Percentiles rank a stretch among this genome's conserved stretches.
Conservation (phyloP, 2,888 invertebrate genomes). For the Aethes cnicana region DNA sequence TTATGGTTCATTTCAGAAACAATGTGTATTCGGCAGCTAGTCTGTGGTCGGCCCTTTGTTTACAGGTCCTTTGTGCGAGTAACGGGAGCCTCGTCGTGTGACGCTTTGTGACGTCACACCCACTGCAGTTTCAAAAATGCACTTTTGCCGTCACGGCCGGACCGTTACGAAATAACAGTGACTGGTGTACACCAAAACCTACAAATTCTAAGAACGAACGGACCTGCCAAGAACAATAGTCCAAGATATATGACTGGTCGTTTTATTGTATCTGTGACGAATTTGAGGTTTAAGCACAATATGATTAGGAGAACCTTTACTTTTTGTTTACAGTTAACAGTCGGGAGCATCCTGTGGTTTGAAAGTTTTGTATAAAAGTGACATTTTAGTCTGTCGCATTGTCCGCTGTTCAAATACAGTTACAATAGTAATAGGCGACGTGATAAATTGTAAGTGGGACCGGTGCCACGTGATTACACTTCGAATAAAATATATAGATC, state of each 20-base stretch:
- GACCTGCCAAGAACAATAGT: slow-evolving; percentile 63
- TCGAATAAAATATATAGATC: slow-evolving; percentile 33
- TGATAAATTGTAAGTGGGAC: slow-evolving; percentile 11
- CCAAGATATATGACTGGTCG: slow-evolving; percentile 65
- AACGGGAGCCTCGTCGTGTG: slow-evolving; percentile 61
- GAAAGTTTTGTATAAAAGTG: slow-evolving; percentile 30
- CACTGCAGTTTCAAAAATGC: slow-evolving; percentile 65
- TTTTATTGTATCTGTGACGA: slow-evolving; percentile 65
- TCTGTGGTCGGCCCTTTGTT: slow-evolving; percentile 71
- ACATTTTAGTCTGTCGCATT: slow-evolving; percentile 15
- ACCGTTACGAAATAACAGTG: slow-evolving; percentile 72
- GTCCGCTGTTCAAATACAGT: slow-evolving; percentile 11
- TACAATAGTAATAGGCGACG: slow-evolving; percentile 14
- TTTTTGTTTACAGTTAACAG: slow-evolving; percentile 48
- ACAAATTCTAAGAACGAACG: slow-evolving; percentile 66
- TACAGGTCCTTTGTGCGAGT: slow-evolving; percentile 58
- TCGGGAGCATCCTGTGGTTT: slow-evolving; percentile 58
- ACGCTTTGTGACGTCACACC: slow-evolving; percentile 71
- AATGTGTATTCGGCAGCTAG: slow-evolving; percentile 63
- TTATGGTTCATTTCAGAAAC: slow-evolving; percentile 52
- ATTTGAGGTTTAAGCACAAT: slow-evolving; percentile 74
- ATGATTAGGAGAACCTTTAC: slow-evolving; percentile 48
- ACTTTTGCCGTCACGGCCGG: slow-evolving; percentile 69
- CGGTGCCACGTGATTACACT: slow-evolving; percentile 19
- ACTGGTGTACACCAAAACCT: slow-evolving; percentile 70